These are phyloP conservation scores for Dicrostonyx torquatus DNA, from an alignment of 2,797 vertebrate genomes.

Conservation along the genomic window DNA sequence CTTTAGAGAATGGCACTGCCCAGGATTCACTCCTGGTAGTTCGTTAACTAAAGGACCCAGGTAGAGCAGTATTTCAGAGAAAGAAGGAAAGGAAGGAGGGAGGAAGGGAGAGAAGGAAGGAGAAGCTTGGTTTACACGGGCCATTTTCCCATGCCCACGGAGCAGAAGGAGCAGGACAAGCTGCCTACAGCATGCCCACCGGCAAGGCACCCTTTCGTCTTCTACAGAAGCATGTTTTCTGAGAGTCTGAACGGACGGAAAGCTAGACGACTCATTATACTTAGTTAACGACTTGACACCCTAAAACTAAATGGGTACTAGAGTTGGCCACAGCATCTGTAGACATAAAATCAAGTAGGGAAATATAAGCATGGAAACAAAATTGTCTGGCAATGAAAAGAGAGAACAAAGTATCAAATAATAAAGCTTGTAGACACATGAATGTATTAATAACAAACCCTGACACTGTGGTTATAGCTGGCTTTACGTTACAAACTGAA, in stretches of 20 bases:
- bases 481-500: neutral
- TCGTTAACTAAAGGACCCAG: conserved; percentile 3
- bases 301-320: conserved; percentile 54
- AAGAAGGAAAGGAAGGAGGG: accelerated
- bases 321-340: neutral
- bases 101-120: neutral
- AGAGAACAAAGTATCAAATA: neutral
- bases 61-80: conserved; percentile 16
- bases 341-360: conserved; percentile 19
- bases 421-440: neutral
- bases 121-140: neutral
- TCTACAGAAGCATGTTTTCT: neutral
- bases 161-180: neutral
- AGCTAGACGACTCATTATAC: neutral
- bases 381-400: conserved; percentile 29
- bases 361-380: neutral
- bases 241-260: neutral
- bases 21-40: neutral
- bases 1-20: neutral
- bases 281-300: neutral
- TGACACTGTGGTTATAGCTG: neutral
- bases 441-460: neutral
- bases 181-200: neutral
- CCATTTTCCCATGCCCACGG: neutral
- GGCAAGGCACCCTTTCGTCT: neutral